phyloP scores from a whole-genome alignment of 2,888 invertebrate genomes.

The Oxyteleia sp. region DNA sequence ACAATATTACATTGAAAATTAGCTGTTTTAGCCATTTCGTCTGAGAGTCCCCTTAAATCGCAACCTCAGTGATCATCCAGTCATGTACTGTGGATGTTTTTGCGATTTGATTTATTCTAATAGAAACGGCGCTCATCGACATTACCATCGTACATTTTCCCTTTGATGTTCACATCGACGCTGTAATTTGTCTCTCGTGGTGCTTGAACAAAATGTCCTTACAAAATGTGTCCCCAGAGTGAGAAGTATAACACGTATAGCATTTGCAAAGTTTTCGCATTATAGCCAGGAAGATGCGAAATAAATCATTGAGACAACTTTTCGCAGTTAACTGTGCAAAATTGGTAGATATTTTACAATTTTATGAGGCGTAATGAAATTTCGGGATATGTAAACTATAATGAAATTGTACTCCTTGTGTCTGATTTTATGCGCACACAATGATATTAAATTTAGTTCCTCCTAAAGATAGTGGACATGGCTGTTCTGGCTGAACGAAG shows the following conservation, averaged over 20 bases:
- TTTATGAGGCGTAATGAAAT: background rate
- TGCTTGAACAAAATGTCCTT: slow-evolving; percentile 12
- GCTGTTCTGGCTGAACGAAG: slow-evolving; percentile 12
- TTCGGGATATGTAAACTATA: background rate
- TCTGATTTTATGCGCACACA: slow-evolving; percentile 1
- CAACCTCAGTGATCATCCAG: too few species aligned
- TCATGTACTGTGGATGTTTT: slow-evolving; percentile 19
- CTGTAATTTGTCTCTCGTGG: background rate
- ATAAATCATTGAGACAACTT: background rate
- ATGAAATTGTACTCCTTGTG: background rate
- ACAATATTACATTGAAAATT: too few species aligned
- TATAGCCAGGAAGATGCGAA: background rate
- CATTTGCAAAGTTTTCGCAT: slow-evolving; percentile 23
- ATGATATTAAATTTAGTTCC: slow-evolving; percentile 23
- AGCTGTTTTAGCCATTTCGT: too few species aligned
- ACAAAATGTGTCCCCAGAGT: background rate
- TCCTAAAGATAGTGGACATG: slow-evolving; percentile 11
- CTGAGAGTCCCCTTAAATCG: too few species aligned
- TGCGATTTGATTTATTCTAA: slow-evolving; percentile 32
- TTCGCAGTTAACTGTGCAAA: background rate
- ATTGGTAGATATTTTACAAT: background rate
- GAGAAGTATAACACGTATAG: slow-evolving; percentile 11
- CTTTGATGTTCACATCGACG: slow-evolving; percentile 14
- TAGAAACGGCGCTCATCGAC: slow-evolving; percentile 10
- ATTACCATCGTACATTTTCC: slow-evolving; percentile 12